Evolutionary conservation across 2,888 invertebrate species (phyloP).

Genomic region (Cerastis rubricosa): DNA sequence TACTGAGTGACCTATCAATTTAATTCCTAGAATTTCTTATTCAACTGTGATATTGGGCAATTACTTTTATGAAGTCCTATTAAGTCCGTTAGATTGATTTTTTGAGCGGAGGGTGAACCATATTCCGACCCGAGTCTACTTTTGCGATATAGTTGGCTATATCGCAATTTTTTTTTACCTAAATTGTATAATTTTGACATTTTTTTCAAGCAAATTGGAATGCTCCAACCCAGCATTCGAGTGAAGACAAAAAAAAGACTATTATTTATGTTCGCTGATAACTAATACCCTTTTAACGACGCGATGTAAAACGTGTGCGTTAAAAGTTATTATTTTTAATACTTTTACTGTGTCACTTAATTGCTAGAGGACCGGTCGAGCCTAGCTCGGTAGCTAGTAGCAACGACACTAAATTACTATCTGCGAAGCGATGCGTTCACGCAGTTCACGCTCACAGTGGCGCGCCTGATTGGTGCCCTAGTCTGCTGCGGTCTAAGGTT

Average conservation of each 20-base stretch:
- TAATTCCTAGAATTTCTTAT: conserved; percentile 39
- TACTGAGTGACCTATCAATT: conserved; percentile 22
- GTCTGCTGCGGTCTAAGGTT: conserved; percentile 71
- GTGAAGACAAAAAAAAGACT: conserved; percentile 1
- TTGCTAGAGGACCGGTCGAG: conserved; percentile 82
- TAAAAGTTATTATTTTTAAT: conserved; percentile 76
- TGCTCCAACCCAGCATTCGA: background rate
- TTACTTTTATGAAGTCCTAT: conserved; percentile 41
- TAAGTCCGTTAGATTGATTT: conserved; percentile 19
- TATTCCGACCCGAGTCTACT: too few relatives aligned
- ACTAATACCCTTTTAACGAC: conserved; percentile 66
- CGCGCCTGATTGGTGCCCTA: conserved; percentile 80
- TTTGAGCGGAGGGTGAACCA: background rate
- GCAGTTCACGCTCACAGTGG: conserved; percentile 69
- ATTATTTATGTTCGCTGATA: conserved; percentile 54
- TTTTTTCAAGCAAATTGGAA: conserved; percentile 8
- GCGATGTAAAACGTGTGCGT: conserved; percentile 51
- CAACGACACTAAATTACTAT: conserved; percentile 87
- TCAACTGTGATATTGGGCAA: conserved; percentile 21
- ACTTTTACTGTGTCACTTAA: conserved; percentile 86
- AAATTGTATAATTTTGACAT: too few relatives aligned
- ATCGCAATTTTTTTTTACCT: too few relatives aligned
- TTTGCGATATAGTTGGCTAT: too few relatives aligned
- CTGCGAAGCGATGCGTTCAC: conserved; percentile 80
- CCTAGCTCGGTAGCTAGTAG: conserved; percentile 75